Percentiles rank a stretch among this genome's conserved stretches.
Conservation (phyloP, 2,113 vertebrate genomes). For the Oenanthe oenanthe region DNA sequence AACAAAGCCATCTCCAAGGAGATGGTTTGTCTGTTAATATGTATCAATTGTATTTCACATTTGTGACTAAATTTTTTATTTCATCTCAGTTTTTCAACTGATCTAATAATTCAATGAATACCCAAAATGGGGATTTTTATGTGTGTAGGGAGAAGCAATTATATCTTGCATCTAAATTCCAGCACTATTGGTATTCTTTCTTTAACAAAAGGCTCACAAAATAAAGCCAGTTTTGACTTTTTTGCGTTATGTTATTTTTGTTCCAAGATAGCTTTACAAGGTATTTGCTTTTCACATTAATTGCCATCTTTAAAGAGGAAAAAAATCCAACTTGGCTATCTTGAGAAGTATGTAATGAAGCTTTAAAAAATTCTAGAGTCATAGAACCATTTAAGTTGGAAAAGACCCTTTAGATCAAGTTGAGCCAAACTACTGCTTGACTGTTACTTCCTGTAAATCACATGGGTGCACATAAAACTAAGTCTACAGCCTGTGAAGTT, state of each 20-base stretch:
- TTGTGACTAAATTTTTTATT: background rate
- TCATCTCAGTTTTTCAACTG: background rate
- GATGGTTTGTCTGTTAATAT: background rate
- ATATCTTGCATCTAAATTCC: background rate
- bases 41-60: background rate
- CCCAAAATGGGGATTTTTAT: background rate
- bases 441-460: background rate
- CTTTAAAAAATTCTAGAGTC: background rate
- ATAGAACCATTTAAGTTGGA: background rate
- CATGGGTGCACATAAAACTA: background rate
- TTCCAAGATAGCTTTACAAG: background rate
- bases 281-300: background rate
- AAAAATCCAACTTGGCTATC: background rate
- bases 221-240: background rate
- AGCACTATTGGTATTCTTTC: background rate
- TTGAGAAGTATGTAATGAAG: background rate
- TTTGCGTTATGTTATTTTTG: background rate
- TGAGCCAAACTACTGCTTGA: background rate
- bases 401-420: background rate
- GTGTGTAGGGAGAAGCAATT: background rate
- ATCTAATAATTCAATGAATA: background rate
- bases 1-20: background rate
- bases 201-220: background rate
- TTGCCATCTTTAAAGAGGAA: background rate
- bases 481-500: background rate